phyloP scores from a whole-genome alignment of 1,140 invertebrate genomes.

The Camponotus floridanus region DNA sequence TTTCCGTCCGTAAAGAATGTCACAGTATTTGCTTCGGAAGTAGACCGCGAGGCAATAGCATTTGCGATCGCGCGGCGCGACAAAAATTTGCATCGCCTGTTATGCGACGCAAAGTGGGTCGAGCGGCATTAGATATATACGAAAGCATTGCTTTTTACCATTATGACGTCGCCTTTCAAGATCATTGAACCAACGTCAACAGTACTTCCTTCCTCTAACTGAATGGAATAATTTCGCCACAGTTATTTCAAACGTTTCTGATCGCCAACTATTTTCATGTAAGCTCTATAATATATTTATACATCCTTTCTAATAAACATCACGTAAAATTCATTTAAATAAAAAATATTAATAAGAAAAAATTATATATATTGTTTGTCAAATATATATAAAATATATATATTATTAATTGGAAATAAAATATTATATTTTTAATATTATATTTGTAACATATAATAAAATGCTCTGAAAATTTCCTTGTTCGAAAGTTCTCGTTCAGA shows the following conservation, averaged over 20 bases:
- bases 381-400: too few species aligned
- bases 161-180: slow-evolving; percentile 15
- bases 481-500: background rate
- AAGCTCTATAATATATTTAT: background rate
- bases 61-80: slow-evolving; percentile 49
- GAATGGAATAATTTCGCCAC: slow-evolving; percentile 30
- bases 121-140: slow-evolving; percentile 35
- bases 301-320: background rate
- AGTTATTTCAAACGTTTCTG: slow-evolving; percentile 1
- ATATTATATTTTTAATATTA: background rate
- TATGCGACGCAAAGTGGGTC: slow-evolving; percentile 51
- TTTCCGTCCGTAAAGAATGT: slow-evolving; percentile 54
- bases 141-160: slow-evolving; percentile 41
- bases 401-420: background rate
- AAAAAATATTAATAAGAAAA: background rate
- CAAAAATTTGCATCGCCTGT: slow-evolving; percentile 61
- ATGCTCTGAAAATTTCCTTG: background rate
- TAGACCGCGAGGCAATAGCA: slow-evolving; percentile 53
- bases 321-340: slow-evolving; percentile 5
- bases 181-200: slow-evolving; percentile 38
- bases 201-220: background rate
- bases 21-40: slow-evolving; percentile 57
- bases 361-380: too few species aligned
- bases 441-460: background rate
- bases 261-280: background rate